Evolutionary conservation across 2,113 vertebrate genomes (phyloP).

Genomic region (Zosterops hypoxanthus): DNA sequence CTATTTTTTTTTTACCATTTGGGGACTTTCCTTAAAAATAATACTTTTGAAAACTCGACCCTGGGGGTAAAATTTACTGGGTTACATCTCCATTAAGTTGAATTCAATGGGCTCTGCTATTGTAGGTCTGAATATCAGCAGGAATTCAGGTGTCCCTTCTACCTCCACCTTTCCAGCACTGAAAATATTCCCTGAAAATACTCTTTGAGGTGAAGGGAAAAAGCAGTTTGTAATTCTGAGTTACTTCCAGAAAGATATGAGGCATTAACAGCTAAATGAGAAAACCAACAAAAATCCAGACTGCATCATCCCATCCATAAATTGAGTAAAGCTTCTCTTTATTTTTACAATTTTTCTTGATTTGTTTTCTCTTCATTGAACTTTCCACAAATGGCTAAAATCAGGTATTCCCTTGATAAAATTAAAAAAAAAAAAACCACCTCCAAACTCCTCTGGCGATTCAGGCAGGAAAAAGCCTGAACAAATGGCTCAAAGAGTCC

Average conservation of each 20-base stretch:
- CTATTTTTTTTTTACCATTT: neutral
- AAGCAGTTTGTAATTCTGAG: constrained; percentile 12
- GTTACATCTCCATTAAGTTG: neutral
- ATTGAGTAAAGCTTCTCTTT: neutral
- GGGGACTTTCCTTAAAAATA: neutral
- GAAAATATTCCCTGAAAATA: constrained; percentile 23
- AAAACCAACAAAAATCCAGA: neutral
- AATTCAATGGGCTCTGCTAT: neutral
- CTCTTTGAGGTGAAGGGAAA: constrained; percentile 12
- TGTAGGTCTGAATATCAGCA: constrained; percentile 13
- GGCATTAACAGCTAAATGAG: neutral
- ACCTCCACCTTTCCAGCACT: neutral
- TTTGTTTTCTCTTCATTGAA: neutral
- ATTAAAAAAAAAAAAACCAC: neutral
- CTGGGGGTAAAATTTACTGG: neutral
- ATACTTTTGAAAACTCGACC: neutral
- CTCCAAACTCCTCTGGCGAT: neutral
- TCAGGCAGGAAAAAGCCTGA: neutral
- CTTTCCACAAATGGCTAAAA: neutral
- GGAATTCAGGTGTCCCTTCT: neutral
- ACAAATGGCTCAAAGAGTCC: neutral
- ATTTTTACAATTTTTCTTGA: neutral
- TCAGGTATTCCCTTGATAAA: neutral
- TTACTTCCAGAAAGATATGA: neutral
- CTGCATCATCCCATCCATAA: neutral